Base-by-base conservation (phyloP, 2,888 invertebrate species). In the Leucophenga maculata region DNA sequence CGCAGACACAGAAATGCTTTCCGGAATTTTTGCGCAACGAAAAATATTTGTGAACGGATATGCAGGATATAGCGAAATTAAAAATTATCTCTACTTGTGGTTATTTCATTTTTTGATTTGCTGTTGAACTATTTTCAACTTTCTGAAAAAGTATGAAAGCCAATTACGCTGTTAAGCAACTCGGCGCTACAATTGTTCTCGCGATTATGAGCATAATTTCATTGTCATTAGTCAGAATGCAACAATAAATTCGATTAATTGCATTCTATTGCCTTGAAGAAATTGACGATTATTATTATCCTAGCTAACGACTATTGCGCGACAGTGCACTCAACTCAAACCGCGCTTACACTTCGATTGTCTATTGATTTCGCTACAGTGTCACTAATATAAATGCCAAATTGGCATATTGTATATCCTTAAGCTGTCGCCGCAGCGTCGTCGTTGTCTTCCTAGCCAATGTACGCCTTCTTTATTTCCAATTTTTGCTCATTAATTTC, bases 211-310 rank as follows among this genome's bases (percentile, higher is more conserved):
- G n/a, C n/a, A 39, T 60, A 60, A 60, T 32, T 32, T 60, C 6
- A 16, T 16, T 52, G 52, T 18, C 74, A 32, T 48, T 16, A 54
- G 70, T 71, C 76, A 76, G 52, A 81, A 77, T 79, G 79, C 82
- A 82, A 76, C 78, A 75, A 83, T 82, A 83, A 83, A 83, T 83
- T 82, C 78, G 77, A 82, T 80, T 80, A 83, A 83, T 82, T 83
- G 82, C 83, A 83, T 77, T 82, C 78, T 76, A 80, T 79, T 82
- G 80, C 83, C 78, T 26, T n/a, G 20, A 14, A 11, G 39, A 39
- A 6, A 8, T 6, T 32, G 32, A 39, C 11, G 39, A 39, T 39
- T 39, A 39, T 39, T 39, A 39, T 39, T 32, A 32, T 57, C 26
- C 54, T 31, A 22, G 48, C 3, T 9, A 6, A 50, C 39, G 32